Conservation (phyloP, 2,888 invertebrate genomes). For the Drosophila setosimentum region DNA sequence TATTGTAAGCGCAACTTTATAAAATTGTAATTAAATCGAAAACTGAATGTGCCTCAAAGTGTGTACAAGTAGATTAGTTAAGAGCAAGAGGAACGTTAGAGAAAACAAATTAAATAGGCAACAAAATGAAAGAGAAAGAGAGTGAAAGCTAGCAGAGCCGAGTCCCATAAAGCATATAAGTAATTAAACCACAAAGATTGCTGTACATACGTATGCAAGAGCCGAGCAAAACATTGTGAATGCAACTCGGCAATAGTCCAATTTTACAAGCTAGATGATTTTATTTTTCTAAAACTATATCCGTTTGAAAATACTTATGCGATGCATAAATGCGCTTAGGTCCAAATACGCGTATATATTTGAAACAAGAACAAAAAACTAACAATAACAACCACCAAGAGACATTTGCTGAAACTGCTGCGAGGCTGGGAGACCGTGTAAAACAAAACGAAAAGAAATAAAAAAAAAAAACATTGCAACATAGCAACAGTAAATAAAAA, state of each 20-base stretch:
- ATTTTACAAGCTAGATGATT: conserved; percentile 49
- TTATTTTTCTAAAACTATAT: conserved; percentile 53
- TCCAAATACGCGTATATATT: conserved; percentile 32
- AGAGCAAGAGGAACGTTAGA: conserved; percentile 24
- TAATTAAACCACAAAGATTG: conserved; percentile 17
- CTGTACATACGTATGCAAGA: conserved; percentile 40
- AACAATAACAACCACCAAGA: conserved; percentile 36
- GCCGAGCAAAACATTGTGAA: conserved; percentile 43
- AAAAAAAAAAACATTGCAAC: conserved; percentile 1
- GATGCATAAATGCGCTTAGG: conserved; percentile 27
- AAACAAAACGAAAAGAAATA: neutral
- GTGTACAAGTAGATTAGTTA: conserved; percentile 60
- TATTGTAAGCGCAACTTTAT: conserved; percentile 58
- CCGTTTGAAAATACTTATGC: conserved; percentile 22
- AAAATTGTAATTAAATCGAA: conserved; percentile 71
- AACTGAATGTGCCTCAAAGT: conserved; percentile 81
- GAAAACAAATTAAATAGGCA: conserved; percentile 2
- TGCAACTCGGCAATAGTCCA: conserved; percentile 60
- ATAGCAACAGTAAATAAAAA: conserved; percentile 18
- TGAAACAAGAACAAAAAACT: neutral
- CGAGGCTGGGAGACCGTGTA: neutral
- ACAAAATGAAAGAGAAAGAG: neutral
- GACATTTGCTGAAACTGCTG: conserved; percentile 51
- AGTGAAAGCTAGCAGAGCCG: conserved; percentile 2
- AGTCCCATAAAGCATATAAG: conserved; percentile 4